Conservation (phyloP, 2,797 vertebrate genomes). For the Sebastes steindachneri region DNA sequence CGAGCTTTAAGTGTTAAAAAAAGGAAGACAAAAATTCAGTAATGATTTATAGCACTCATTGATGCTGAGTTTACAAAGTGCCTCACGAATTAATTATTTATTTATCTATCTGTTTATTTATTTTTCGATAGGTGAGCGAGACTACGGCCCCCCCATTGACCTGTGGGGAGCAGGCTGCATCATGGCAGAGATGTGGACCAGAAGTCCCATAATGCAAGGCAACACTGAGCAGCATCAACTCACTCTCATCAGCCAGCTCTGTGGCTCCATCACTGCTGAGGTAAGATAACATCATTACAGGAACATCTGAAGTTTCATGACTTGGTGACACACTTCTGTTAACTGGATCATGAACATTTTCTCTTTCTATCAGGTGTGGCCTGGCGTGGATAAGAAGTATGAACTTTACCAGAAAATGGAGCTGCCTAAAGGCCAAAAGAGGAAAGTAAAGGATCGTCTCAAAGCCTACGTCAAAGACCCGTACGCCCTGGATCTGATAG, state of each 20-base stretch:
- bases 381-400: conserved; percentile 93
- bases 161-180: conserved; percentile 98
- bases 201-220: conserved; percentile 99
- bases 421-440: conserved; percentile 95
- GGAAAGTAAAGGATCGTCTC: conserved; percentile 97
- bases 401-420: conserved; percentile 98
- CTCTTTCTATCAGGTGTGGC: conserved; percentile 88
- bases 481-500: conserved; percentile 94
- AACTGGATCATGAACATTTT: neutral
- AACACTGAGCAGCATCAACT: conserved; percentile 99
- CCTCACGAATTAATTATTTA: neutral
- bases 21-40: neutral
- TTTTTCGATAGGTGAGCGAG: conserved; percentile 88
- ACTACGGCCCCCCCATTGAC: conserved; percentile 97
- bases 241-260: conserved; percentile 98
- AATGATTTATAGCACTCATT: neutral
- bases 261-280: conserved; percentile 95
- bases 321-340: neutral
- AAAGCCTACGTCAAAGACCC: conserved; percentile 97
- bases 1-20: no score
- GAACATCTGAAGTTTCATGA: neutral
- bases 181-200: conserved; percentile 99
- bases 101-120: neutral
- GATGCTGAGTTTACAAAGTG: neutral
- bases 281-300: conserved; percentile 61